These are phyloP conservation scores for Aphidius gifuensis DNA, from an alignment of 1,140 invertebrate species.

Conservation along the genomic window DNA sequence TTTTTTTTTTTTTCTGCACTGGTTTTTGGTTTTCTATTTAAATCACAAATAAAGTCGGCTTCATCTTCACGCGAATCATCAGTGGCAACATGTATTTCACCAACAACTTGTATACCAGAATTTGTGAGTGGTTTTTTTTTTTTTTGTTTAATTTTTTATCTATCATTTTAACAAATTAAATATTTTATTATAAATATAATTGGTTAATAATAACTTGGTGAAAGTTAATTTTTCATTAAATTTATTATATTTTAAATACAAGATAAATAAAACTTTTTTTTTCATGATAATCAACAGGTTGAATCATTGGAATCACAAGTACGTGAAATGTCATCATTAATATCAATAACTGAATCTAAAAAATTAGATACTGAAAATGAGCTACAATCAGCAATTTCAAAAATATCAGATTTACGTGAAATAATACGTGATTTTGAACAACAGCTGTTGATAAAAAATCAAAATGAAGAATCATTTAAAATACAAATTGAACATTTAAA, in stretches of 20 bases:
- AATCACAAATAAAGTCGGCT: constrained; percentile 34
- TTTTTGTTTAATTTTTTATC: constrained; percentile 18
- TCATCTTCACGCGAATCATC: constrained; percentile 43
- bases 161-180: background rate
- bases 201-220: too few relatives aligned
- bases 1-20: constrained; percentile 43
- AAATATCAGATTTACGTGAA: constrained; percentile 69
- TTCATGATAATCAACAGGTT: constrained; percentile 52
- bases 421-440: constrained; percentile 73
- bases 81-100: constrained; percentile 29
- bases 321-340: constrained; percentile 62
- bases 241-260: too few relatives aligned
- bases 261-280: too few relatives aligned
- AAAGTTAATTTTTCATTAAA: too few relatives aligned
- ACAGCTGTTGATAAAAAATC: constrained; percentile 64
- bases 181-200: too few relatives aligned
- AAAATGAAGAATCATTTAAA: constrained; percentile 52
- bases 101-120: constrained; percentile 42
- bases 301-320: constrained; percentile 69
- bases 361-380: constrained; percentile 64
- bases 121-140: constrained; percentile 44
- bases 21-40: constrained; percentile 49
- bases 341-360: constrained; percentile 60
- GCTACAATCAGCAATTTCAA: constrained; percentile 67
- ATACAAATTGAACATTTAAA: constrained; percentile 54